These are phyloP conservation scores for Limanda limanda DNA, from an alignment of 2,113 vertebrate species.

Conservation along the genomic window DNA sequence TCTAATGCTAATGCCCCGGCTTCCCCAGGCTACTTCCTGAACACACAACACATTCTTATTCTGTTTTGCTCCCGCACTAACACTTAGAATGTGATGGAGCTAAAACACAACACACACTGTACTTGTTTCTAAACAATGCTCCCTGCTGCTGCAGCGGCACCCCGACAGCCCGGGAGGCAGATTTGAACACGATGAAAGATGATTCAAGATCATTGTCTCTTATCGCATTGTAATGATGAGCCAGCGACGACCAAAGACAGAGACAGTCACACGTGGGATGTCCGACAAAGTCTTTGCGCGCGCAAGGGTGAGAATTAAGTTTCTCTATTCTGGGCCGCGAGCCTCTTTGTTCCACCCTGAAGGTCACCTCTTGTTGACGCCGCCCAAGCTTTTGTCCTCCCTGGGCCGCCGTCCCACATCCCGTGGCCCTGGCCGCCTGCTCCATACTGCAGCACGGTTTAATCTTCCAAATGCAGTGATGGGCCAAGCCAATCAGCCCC, in stretches of 20 bases:
- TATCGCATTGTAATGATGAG: conserved; percentile 42
- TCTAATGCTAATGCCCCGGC: conserved; percentile 43
- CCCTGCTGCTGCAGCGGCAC: conserved; percentile 4
- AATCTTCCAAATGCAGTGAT: conserved; percentile 77
- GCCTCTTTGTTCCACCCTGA: conserved; percentile 65
- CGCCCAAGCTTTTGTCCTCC: conserved; percentile 67
- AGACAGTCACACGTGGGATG: conserved; percentile 25
- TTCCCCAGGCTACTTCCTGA: conserved; percentile 25
- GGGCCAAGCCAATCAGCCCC: conserved; percentile 68
- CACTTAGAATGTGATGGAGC: conserved; percentile 33
- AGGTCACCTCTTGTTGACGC: conserved; percentile 72
- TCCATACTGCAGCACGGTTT: conserved; percentile 70
- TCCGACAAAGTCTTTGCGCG: conserved; percentile 44
- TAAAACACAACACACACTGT: conserved; percentile 37
- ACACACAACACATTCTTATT: conserved; percentile 15
- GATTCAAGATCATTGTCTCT: conserved; percentile 55
- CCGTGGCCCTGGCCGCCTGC: conserved; percentile 53
- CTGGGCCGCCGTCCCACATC: conserved; percentile 60
- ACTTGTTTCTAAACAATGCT: conserved; percentile 40
- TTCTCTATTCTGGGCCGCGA: conserved; percentile 67
- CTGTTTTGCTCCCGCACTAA: conserved; percentile 24
- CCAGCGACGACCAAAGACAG: conserved; percentile 44
- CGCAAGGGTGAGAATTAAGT: conserved; percentile 60
- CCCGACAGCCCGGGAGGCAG: conserved; percentile 7
- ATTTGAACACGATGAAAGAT: conserved; percentile 50